Base-by-base conservation (phyloP, 2,113 vertebrate genomes). In the Thalassarche chlororhynchos region DNA sequence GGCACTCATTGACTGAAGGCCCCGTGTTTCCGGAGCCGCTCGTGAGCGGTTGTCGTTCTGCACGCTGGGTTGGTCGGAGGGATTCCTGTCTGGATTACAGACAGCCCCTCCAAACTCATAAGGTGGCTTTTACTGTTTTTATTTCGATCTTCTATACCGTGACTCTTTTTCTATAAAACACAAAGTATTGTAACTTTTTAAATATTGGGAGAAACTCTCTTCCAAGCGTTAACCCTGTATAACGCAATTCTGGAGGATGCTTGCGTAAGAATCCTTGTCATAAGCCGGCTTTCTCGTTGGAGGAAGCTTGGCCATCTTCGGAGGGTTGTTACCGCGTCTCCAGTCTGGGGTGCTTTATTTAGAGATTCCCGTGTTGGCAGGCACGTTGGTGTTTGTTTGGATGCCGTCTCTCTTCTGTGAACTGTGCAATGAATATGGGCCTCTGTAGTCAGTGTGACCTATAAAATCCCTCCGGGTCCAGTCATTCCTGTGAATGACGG, bases 111-210 rank as follows among this genome's bases (percentile, higher is more conserved):
- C 40, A 3, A 3, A 19, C n/a, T 74, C 84, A 4, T 1, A 7
- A 75, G 84, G 91, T 79, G 97, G 74, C 84, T 96, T 76, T 60
- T 76, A 58, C 84, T 68, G 65, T 9, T 90, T 83, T 89, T n/a
- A 75, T 76, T 65, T 93, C 75, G 0, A 2, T 24, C 88, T 82
- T 83, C 78, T 94, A 8, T 91, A 60, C 71, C 19, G 8, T 84
- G 87, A 94, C 87, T 84, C 36, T 82, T 83, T 94, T 89, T 94
- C 65, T 97, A 90, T 79, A 40, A 38, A 89, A 87, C 78, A 54
- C 87, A 6, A 57, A 57, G 38, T 49, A 5, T 87, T 64, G 93
- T 51, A 75, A 91, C 76, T 92, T 90, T 86, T 78, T 31, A n/a
- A 86, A 3, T 13, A 5, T 15, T 13, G 90, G 60, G 58, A 78